Evolutionary conservation across 1,140 invertebrate species (phyloP).

Genomic region (Drosophila navojoa): DNA sequence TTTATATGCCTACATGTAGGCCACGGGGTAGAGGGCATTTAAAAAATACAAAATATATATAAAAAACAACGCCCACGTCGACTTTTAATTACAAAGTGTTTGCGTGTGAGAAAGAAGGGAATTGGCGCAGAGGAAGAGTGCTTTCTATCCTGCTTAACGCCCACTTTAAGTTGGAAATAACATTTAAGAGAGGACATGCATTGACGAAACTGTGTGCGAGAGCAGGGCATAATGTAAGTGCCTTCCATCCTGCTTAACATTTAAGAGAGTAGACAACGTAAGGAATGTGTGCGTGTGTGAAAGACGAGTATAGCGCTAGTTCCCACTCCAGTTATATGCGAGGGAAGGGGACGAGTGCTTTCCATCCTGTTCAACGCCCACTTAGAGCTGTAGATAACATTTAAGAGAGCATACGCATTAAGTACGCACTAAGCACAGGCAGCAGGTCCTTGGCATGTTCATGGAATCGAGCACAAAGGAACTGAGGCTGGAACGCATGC

Average conservation of each 20-base stretch:
- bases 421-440: slow-evolving; percentile 2
- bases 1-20: slow-evolving; percentile 65
- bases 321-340: background rate
- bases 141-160: slow-evolving; percentile 3
- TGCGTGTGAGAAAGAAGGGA: background rate
- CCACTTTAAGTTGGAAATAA: slow-evolving; percentile 3
- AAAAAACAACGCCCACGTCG: slow-evolving; percentile 61
- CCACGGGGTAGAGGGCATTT: slow-evolving; percentile 21
- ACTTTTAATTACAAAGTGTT: slow-evolving; percentile 62
- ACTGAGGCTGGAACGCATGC: slow-evolving; percentile 21
- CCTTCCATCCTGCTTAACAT: background rate
- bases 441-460: slow-evolving; percentile 28
- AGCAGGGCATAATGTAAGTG: background rate
- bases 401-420: slow-evolving; percentile 18
- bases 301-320: background rate
- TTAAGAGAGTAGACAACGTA: no score
- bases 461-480: slow-evolving; percentile 23
- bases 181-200: slow-evolving; percentile 1
- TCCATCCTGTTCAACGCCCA: background rate
- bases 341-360: background rate
- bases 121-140: slow-evolving; percentile 2
- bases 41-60: slow-evolving; percentile 10
- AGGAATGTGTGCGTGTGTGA: no score
- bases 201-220: background rate
- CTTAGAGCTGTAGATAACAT: slow-evolving; percentile 11